Conservation (phyloP, 1,140 invertebrate species). For the Lucilia sericata region DNA sequence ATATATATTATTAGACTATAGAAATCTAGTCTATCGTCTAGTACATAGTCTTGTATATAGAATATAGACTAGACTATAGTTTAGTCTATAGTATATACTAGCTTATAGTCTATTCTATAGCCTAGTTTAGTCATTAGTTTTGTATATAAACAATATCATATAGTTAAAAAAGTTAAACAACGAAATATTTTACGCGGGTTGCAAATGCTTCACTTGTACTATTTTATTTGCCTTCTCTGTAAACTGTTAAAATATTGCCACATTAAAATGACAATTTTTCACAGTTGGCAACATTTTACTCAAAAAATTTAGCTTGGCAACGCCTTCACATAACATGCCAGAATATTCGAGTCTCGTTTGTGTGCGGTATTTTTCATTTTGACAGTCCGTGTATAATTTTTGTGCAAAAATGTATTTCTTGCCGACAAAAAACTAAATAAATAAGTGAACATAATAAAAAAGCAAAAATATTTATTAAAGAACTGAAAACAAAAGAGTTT, state of each 20-base stretch:
- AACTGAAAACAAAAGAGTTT: background rate
- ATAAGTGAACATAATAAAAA: background rate
- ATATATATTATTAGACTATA: too few species aligned
- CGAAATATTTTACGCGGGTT: too few species aligned
- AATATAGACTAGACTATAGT: too few species aligned
- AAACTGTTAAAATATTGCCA: background rate
- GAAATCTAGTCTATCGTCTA: too few species aligned
- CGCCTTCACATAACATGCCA: background rate
- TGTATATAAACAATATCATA: too few species aligned
- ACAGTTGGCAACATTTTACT: background rate
- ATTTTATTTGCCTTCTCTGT: background rate
- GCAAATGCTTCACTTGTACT: too few species aligned
- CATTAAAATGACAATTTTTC: background rate
- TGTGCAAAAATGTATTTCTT: background rate
- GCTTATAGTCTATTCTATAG: too few species aligned
- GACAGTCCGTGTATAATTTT: background rate
- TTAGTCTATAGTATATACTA: too few species aligned
- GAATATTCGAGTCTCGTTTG: conserved; percentile 15
- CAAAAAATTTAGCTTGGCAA: background rate
- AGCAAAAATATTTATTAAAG: background rate
- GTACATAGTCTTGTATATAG: too few species aligned
- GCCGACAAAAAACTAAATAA: background rate
- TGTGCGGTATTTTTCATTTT: background rate
- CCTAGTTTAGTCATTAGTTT: too few species aligned
- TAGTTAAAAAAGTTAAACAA: too few species aligned